Base-by-base conservation (phyloP, 1,140 invertebrate genomes). In the Holotrichia oblita region DNA sequence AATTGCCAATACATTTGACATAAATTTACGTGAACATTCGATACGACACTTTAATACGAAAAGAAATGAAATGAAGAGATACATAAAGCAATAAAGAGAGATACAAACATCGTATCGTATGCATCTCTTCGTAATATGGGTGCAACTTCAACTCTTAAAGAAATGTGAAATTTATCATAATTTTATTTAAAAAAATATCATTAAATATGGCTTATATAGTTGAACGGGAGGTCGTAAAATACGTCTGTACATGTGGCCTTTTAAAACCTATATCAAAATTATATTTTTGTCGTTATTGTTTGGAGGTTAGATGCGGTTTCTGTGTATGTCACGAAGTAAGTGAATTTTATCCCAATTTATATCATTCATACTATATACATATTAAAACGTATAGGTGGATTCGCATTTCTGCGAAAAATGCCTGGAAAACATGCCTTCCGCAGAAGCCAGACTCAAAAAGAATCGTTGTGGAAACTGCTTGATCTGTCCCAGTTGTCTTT, bases 331-430 rank as follows among this genome's bases (percentile, higher is more conserved):
- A 98, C 91, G 97, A 98, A 92, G 97, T 97, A 88, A 87, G 83
- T 87, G 48, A 44, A 64, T 20, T n/a, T 61, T 8, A 12, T 24
- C 14, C 22, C 17, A 76, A 61, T n/a, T n/a, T n/a, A n/a, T n/a
- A n/a, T n/a, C n/a, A n/a, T n/a, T n/a, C n/a, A n/a, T n/a, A n/a
- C n/a, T n/a, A n/a, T n/a, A n/a, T n/a, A n/a, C n/a, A 61, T 69
- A 20, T 40, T 44, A n/a, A n/a, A 20, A 24, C 3, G 42, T 81
- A 40, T 81, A 97, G 95, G 95, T 98, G 40, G 97, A 99, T 87
- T 96, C 96, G 0, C 94, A 96, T 87, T 99, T 97, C 83, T 99
- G 98, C 88, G 94, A 95, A 10, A 98, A 98, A 88, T 99, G 98
- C 86, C 88, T 98, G 83, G 98, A 99, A 87, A 98, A 97, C 89